Base-by-base conservation (phyloP, 2,888 invertebrate species). In the Coelopa pilipes region DNA sequence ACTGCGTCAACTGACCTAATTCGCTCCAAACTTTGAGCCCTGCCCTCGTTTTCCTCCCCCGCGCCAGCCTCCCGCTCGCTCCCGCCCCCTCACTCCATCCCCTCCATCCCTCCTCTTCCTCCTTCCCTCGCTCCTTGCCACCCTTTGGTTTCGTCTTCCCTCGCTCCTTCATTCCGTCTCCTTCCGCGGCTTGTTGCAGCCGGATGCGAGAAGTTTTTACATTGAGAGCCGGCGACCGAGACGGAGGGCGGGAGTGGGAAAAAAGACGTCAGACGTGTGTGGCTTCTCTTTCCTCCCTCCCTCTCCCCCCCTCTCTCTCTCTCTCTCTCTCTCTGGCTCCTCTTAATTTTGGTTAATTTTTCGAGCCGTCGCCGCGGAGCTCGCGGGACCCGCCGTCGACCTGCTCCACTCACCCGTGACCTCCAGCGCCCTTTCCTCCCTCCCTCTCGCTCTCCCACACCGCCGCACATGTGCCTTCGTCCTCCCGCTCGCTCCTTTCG, bases 1-100 rank as follows among this genome's bases (percentile, higher is more conserved):
- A 66, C 13, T 66, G 66, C 66, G 50, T 50, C 66, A 66, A 50
- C 66, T 66, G 66, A 66, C 21, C 66, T 21, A 66, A 66, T 66
- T 66, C 50, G 50, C 50, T 50, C 0, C 24, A 66, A 66, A 66
- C 34, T 66, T 66, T 62, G n/a, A 11, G 15, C 34, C 24, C 12
- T 62, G n/a, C 62, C 34, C 34, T 34, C 34, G 2, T 34, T 34
- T 34, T 34, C 7, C 2, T 34, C 7, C 7, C 7, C 4, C 34
- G 2, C 34, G 7, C n/a, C 34, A 34, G 2, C 34, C 34, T 34
- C 34, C 34, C 34, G 34, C 34, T 34, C 34, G 4, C 34, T 34
- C 34, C 7, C 34, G 7, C 34, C 7, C 34, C n/a, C 34, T 62
- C 3, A 15, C 7, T 34, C 34, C 7, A 13, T 21, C 24, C 24